Evolutionary conservation across 1,140 invertebrate species (phyloP), one percentile per base, ranked within the genome.

Genomic region (Rhagoletis pomonella): DNA sequence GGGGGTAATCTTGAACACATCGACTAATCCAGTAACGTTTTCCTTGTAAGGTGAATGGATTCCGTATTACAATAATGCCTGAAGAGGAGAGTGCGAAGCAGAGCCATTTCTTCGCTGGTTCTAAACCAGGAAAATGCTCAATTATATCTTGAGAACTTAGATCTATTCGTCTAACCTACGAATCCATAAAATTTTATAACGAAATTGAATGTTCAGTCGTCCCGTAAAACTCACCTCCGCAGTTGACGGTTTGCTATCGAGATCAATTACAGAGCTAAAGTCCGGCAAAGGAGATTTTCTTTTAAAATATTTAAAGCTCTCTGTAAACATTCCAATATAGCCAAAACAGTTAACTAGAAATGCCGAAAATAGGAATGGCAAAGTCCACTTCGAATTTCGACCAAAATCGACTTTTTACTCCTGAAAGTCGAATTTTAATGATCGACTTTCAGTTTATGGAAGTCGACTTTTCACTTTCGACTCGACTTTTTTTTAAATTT

Each of bases 1-100:
- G 94, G 0, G 97, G 95, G 93, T 97, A 98, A 88, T 97, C 95
- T 89, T 95, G 94, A 29, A 99, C 92, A 93, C 97, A 97, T 93
- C 96, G 95, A 73, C 94, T 93, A 17, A 97, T 96, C 98, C 97
- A 99, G 93, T 96, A 96, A 87, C 95, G 94, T 93, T 98, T 97
- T 1, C 96, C 97, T 73, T 94, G 89, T 39, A 90, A 69, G 55
- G 96, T 96, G 93, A 99, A 98, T 73, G 98, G 97, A 94, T 98
- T 98, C 89, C 94, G 94, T 84, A 99, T 96, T 69, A 97, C 94
- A 89, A 98, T 93, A 50, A 98, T 94, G 17, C 97, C 96, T 85
- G 96, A 95, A 90, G 95, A 94, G 86, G 93, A 89, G 12, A 96
- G 93, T 88, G 94, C 92, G 90, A 94, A 96, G 85, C 94, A 90